A percentile compares a stretch with the other conserved stretches of the same genome.
These are phyloP conservation scores for Siphamia tubifer DNA, from an alignment of 2,113 vertebrate genomes.

Conservation along the genomic window DNA sequence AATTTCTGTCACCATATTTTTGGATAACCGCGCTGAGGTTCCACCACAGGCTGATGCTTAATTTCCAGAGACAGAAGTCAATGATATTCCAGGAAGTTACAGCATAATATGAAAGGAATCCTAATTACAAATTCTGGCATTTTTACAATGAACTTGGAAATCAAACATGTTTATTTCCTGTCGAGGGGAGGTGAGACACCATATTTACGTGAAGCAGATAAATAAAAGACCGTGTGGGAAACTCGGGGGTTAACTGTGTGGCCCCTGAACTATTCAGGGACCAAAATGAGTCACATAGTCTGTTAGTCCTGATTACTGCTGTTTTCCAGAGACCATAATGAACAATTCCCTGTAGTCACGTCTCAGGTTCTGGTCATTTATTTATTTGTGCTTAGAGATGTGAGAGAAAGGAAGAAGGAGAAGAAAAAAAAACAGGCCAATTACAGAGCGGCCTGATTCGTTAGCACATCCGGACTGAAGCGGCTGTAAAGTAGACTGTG, in stretches of 20 bases:
- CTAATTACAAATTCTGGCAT: conserved; percentile 30
- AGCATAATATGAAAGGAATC: conserved; percentile 49
- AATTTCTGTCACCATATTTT: conserved; percentile 55
- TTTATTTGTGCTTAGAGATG: conserved; percentile 67
- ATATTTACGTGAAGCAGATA: conserved; percentile 12
- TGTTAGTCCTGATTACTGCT: conserved; percentile 61
- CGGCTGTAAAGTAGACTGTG: conserved; percentile 51
- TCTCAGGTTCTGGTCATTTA: conserved; percentile 71
- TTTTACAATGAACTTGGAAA: conserved; percentile 21
- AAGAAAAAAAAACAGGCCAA: conserved; percentile 55
- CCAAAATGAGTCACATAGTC: conserved; percentile 55
- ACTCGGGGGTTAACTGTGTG: conserved; percentile 36
- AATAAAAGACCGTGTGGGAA: conserved; percentile 25
- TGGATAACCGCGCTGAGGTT: conserved; percentile 61
- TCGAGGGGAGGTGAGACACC: conserved; percentile 9
- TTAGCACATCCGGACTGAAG: conserved; percentile 62
- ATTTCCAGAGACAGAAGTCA: conserved; percentile 39
- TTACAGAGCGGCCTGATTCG: conserved; percentile 52
- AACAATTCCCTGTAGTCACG: conserved; percentile 65
- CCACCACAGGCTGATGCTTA: conserved; percentile 19
- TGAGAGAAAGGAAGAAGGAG: conserved; percentile 47
- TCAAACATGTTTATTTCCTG: conserved; percentile 58
- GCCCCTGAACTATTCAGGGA: conserved; percentile 36
- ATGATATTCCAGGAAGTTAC: conserved; percentile 46
- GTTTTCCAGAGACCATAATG: conserved; percentile 63